Percentiles rank a stretch among this genome's conserved stretches.
These are phyloP conservation scores for Cathartes aura DNA, from an alignment of 2,113 vertebrate genomes.

Conservation along the genomic window DNA sequence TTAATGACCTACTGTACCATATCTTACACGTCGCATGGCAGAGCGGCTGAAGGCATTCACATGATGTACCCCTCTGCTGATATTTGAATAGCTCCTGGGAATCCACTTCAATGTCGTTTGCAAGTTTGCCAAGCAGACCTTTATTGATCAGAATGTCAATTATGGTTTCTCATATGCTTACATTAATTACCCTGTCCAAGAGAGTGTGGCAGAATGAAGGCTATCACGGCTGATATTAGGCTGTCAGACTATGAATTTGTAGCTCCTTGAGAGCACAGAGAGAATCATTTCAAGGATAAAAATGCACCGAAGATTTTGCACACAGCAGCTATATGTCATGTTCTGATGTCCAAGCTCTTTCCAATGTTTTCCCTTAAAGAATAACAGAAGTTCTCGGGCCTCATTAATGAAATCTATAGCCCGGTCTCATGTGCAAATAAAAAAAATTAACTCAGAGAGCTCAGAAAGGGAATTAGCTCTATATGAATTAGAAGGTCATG, in stretches of 20 bases:
- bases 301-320: not conserved
- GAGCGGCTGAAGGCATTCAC: not conserved
- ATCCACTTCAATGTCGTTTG: not conserved
- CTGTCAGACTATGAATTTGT: slow-evolving; percentile 41
- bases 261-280: not conserved
- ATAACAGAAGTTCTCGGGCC: not conserved
- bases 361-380: slow-evolving; percentile 7
- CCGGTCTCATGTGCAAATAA: not conserved
- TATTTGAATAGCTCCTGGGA: slow-evolving; percentile 2
- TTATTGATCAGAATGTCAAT: slow-evolving; percentile 59
- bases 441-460: not conserved
- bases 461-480: not conserved
- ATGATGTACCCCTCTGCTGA: not conserved
- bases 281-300: not conserved
- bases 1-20: not conserved
- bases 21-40: fast-evolving
- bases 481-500: not conserved
- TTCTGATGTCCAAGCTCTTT: not conserved
- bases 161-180: not conserved
- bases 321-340: not conserved
- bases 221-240: slow-evolving; percentile 29
- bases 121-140: slow-evolving; percentile 24
- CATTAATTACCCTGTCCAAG: slow-evolving; percentile 44
- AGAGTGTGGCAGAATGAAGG: slow-evolving; percentile 7
- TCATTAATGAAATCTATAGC: not conserved